Percentiles rank a stretch among this genome's conserved stretches.
Evolutionary conservation across 2,888 invertebrate genomes (phyloP).

Genomic region (Salpingus planirostris): DNA sequence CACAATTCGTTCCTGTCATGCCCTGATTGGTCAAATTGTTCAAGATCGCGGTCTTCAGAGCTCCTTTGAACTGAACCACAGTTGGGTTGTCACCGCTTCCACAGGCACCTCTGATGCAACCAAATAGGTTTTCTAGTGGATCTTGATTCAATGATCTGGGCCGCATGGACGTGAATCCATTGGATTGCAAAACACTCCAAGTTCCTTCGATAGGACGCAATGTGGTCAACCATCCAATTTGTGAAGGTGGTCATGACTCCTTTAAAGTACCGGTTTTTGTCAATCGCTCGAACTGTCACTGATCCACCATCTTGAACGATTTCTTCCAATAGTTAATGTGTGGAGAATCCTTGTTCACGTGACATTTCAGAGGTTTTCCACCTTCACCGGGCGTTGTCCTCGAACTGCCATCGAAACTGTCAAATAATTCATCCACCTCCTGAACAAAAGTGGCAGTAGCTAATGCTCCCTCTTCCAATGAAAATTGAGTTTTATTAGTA

Average conservation of each 20-base stretch:
- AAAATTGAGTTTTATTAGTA: no score
- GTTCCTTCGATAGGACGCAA: constrained; percentile 7
- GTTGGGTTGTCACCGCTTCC: constrained; percentile 17
- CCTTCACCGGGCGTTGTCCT: constrained; percentile 2
- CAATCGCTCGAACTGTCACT: constrained; percentile 8
- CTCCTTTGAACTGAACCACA: constrained; percentile 13
- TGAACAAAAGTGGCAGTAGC: constrained; percentile 11
- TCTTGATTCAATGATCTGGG: constrained; percentile 17
- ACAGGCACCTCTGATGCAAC: constrained; percentile 13
- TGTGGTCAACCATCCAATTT: constrained; percentile 11
- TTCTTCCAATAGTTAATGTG: constrained; percentile 9
- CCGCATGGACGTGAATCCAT: constrained; percentile 5
- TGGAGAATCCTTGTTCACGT: constrained; percentile 4
- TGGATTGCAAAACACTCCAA: constrained; percentile 6
- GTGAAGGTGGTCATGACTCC: constrained; percentile 10
- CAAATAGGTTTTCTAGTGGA: constrained; percentile 17
- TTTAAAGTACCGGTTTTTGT: constrained; percentile 7
- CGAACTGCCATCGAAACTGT: constrained; percentile 11
- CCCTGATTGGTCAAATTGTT: constrained; percentile 9
- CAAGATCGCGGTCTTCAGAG: constrained; percentile 15
- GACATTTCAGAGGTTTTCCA: constrained; percentile 11
- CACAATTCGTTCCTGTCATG: constrained; percentile 10
- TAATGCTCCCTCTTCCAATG: constrained; percentile 6
- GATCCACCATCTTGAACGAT: constrained; percentile 6
- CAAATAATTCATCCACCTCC: constrained; percentile 13